Evolutionary conservation across 2,113 vertebrate species (phyloP), one percentile per base, ranked within the genome.

Genomic region (Lampris megalopsis): DNA sequence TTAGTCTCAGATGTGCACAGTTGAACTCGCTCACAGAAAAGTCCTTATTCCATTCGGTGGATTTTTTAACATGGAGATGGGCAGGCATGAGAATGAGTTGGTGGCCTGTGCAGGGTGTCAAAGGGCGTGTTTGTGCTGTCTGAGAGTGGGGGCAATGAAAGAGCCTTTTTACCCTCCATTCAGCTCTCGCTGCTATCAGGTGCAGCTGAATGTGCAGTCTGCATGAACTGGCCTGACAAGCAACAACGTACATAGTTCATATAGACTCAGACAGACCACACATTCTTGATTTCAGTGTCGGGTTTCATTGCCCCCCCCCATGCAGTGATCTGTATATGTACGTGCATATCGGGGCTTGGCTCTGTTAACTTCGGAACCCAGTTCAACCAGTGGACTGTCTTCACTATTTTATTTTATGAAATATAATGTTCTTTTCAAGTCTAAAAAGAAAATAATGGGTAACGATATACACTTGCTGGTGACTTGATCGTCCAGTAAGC

Each of bases 41-140:
- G 73, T 42, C 61, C 60, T 84, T 77, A 75, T 88, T 89, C 58
- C 8, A 66, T 37, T 3, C 13, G 41, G 87, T 81, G 59, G 68
- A 71, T 63, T 79, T 67, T 42, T 66, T 24, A 24, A 71, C n/a
- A 24, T 63, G 69, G 80, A 76, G 59, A 71, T 68, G 80, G 80
- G 53, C 1, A 24, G 49, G 91, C 90, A 90, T 92, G 73, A 86
- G 83, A 93, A 90, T 86, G 83, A 93, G 91, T 58, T 50, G 4
- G 63, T 69, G 47, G 83, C 60, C 73, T 85, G 81, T 80, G 73
- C 40, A 7, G 72, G 59, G 68, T 65, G 79, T 92, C 83, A 92
- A 89, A 90, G 88, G 87, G 83, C 62, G 84, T 69, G 75, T 89
- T 88, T 91, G 89, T 90, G 82, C 68, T 63, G 63, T 41, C 58